Evolutionary conservation across 2,113 vertebrate species (phyloP), one percentile per base, ranked within the genome.

Genomic region (Heloderma charlesbogerti): DNA sequence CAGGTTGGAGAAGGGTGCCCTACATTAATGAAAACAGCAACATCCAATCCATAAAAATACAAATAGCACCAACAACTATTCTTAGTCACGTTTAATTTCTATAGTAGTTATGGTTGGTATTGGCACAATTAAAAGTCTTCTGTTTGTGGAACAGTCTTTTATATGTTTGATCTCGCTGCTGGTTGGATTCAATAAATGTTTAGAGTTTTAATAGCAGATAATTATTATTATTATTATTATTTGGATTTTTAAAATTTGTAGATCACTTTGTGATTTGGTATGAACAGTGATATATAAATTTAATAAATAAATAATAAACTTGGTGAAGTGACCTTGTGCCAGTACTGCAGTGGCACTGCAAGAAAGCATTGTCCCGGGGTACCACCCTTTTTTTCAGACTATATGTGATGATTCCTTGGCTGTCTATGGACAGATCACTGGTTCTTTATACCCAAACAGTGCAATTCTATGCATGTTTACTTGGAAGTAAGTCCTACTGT

Each of bases 61-160:
- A 86, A 72, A 57, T 74, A 54, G 34, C 13, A 40, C n/a, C 48
- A 81, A 18, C 31, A 31, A 66, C 25, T 7, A 6, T 37, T 66
- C 25, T 88, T 82, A 81, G 43, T 69, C 31, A 51, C 69, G 60
- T 27, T 67, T 88, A 88, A 80, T 88, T 79, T 63, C 29, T 79
- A 45, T 88, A n/a, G 9, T n/a, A 45, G 87, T 18, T 51, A 9
- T 27, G 37, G 77, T 80, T 66, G 15, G 20, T 67, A 77, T 83
- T 54, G 34, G 8, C 54, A 13, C 54, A 83, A 16, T 20, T 12
- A 22, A 63, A 63, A 20, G 60, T 48, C 37, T 43, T 20, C 3
- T 2, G n/a, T 22, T 8, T 8, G 12, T 15, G 45, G 29, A 80
- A 51, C 29, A 48, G 5, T 31, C 43, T 80, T 80, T 45, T 51